Evolutionary conservation across 2,888 invertebrate genomes (phyloP), one percentile per base, ranked within the genome.

Genomic region (Miltochrista miniata): DNA sequence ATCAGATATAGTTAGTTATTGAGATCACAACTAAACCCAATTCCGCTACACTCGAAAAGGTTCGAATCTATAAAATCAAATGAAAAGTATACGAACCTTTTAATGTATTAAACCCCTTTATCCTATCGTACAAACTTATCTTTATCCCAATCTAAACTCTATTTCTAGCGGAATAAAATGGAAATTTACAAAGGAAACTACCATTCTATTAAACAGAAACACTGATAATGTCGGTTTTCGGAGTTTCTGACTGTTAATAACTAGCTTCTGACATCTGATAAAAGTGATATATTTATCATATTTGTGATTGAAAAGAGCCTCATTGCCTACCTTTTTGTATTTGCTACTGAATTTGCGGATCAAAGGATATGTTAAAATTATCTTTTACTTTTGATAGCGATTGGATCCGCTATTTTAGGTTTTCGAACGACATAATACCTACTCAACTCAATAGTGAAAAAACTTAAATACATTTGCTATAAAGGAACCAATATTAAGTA

Each of bases 221-320:
- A 37, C 18, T 18, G 43, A 48, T 48, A 48, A 42, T 11, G 47
- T 47, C 40, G 40, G 18, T 46, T 36, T 14, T 39, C 12, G 13
- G 31, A 7, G 37, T 29, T 36, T 37, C 4, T 35, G 14, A 29
- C n/a, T 18, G 11, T 12, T 34, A 33, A 29, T 46, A 44, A 10
- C 39, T 45, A 15, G 29, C 11, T 24, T 7, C 40, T 40, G 47
- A 40, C 29, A 35, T 24, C 1, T n/a, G 47, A 47, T 47, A 41
- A 47, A 13, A 11, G 10, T 33, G 35, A 47, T 41, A n/a, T 12
- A 3, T 29, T 47, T 47, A 47, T 41, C 41, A n/a, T 40, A 30
- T 35, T 36, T 36, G 30, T 47, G 29, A 41, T 34, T 30, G 30
- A 31, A 34, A 15, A 29, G 35, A 15, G 1, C 36, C 29, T 14